Conservation (phyloP, 2,113 vertebrate genomes). For the Suricata suricatta region DNA sequence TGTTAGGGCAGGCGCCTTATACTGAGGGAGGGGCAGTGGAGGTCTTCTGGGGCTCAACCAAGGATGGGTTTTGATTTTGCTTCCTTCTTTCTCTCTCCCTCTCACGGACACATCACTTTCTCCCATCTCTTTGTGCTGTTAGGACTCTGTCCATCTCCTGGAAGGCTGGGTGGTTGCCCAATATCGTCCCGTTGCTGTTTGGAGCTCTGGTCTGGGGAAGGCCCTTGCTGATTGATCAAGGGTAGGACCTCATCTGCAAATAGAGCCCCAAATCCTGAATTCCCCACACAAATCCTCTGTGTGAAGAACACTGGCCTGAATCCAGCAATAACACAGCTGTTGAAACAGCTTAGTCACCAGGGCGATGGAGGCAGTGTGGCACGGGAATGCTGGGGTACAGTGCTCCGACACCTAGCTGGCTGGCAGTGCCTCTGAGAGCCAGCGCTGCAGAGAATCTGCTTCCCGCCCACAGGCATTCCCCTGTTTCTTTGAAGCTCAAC, state of each 20-base stretch:
- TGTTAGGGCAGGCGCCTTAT: neutral
- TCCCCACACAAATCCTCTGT: conserved; percentile 71
- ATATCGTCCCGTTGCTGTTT: neutral
- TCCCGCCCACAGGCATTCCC: conserved; percentile 78
- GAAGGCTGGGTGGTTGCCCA: neutral
- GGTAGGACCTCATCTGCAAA: conserved; percentile 23
- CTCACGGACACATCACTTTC: neutral
- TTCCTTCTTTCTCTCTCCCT: neutral
- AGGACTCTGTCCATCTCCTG: neutral
- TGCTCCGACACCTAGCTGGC: conserved; percentile 84
- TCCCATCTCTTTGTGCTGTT: neutral
- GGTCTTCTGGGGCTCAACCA: neutral
- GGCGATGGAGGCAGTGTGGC: conserved; percentile 83
- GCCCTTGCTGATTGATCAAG: neutral
- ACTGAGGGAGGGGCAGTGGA: neutral
- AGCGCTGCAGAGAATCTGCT: conserved; percentile 65
- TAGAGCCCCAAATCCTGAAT: conserved; percentile 53
- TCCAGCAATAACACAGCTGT: conserved; percentile 92
- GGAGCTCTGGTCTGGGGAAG: neutral
- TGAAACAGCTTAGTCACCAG: conserved; percentile 90
- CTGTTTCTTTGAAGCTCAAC: conserved; percentile 82
- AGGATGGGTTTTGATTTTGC: neutral
- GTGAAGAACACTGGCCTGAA: conserved; percentile 83
- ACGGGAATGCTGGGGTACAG: conserved; percentile 85
- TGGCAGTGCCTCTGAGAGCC: conserved; percentile 57